Conservation (phyloP, 2,888 invertebrate genomes). For the Galerucella pusilla region DNA sequence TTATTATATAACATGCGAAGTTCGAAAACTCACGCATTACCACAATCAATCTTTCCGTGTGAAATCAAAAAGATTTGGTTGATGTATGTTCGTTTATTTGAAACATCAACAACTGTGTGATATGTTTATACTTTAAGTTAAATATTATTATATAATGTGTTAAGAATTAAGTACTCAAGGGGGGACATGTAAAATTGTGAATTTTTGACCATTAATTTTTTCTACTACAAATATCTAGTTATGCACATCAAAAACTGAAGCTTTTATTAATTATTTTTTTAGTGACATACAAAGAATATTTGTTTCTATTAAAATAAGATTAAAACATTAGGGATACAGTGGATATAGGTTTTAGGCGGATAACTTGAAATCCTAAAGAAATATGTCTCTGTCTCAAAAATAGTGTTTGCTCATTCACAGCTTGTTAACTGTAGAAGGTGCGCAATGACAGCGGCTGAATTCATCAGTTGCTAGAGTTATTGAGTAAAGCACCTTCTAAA, state of each 20-base stretch:
- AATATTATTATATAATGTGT: too few species aligned
- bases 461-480: too few species aligned
- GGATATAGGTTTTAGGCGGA: too few species aligned
- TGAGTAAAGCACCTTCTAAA: too few species aligned
- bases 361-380: too few species aligned
- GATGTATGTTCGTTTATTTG: neutral
- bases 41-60: conserved; percentile 1
- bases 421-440: too few species aligned
- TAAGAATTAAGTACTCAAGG: too few species aligned
- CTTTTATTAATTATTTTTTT: neutral
- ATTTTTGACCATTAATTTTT: neutral
- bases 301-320: neutral
- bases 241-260: neutral
- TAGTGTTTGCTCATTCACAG: too few species aligned
- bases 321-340: neutral
- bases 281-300: neutral
- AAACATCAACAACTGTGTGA: too few species aligned
- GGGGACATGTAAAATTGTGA: neutral
- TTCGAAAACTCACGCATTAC: neutral
- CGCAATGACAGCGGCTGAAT: too few species aligned
- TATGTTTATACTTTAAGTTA: too few species aligned
- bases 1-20: conserved; percentile 10
- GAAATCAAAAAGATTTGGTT: neutral
- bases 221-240: neutral
- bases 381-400: too few species aligned